These are phyloP conservation scores for Sitta carolinensis DNA, from an alignment of 2,797 vertebrate species.

Conservation along the genomic window DNA sequence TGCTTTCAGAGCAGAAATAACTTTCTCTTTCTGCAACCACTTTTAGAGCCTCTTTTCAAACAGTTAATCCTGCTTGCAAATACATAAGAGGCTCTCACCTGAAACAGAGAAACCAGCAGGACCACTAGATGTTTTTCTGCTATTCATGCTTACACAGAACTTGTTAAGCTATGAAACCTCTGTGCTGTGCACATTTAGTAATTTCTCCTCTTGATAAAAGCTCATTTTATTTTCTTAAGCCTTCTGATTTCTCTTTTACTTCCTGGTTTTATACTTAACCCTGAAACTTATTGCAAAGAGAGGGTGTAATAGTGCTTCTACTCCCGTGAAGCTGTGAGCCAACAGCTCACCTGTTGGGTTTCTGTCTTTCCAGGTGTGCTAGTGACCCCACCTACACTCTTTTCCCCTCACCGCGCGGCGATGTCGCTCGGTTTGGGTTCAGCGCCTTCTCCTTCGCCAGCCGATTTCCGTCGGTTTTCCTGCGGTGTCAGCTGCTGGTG, in stretches of 20 bases:
- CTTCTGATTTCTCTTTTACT: not conserved
- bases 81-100: not conserved
- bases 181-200: not conserved
- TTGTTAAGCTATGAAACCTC: not conserved
- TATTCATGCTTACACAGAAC: not conserved
- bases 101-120: not conserved
- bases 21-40: not conserved
- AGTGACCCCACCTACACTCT: conserved; percentile 74
- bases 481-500: conserved; percentile 84
- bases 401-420: not conserved
- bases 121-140: not conserved
- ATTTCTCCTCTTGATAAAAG: not conserved
- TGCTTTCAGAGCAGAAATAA: not conserved
- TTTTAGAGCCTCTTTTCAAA: not conserved
- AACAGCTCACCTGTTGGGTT: not conserved
- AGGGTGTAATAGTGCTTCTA: not conserved
- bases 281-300: not conserved
- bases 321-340: not conserved
- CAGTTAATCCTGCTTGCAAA: not conserved
- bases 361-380: conserved; percentile 71
- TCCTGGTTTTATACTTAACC: not conserved
- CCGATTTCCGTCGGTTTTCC: conserved; percentile 77
- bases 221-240: not conserved
- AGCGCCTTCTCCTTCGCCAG: conserved; percentile 82
- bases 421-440: conserved; percentile 78